Percentiles rank a stretch among this genome's conserved stretches.
Evolutionary conservation across 2,797 vertebrate genomes (phyloP).

Genomic region (Halcyon smyrnensis): DNA sequence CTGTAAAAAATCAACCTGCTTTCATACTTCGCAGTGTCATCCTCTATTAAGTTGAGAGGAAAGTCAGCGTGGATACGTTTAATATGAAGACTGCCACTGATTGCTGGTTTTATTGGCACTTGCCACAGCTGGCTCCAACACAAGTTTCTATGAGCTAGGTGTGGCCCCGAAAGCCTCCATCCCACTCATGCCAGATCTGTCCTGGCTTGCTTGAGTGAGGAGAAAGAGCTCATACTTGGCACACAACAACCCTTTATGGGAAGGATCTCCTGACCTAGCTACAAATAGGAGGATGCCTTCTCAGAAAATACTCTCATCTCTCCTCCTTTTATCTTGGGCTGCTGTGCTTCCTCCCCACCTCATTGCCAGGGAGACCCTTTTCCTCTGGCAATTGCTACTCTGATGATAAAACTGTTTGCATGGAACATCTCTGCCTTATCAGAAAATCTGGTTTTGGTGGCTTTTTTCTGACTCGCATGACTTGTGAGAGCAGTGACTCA

Average conservation of each 20-base stretch:
- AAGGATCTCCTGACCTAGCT: neutral
- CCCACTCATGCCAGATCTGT: slow-evolving; percentile 21
- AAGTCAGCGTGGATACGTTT: neutral
- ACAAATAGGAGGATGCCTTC: neutral
- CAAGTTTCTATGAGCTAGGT: slow-evolving; percentile 63
- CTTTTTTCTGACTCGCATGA: neutral
- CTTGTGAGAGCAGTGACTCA: neutral
- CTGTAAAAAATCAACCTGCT: neutral
- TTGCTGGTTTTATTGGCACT: neutral
- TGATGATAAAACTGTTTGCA: neutral
- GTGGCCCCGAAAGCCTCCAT: neutral
- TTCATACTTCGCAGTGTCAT: neutral
- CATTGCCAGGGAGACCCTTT: neutral
- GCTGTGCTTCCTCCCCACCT: neutral
- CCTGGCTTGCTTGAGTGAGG: neutral
- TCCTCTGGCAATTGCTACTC: neutral
- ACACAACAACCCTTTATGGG: neutral
- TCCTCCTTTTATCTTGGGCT: neutral
- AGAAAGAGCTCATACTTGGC: neutral
- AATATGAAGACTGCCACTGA: neutral
- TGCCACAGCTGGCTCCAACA: neutral
- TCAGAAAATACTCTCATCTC: neutral
- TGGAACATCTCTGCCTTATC: neutral
- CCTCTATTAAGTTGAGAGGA: neutral
- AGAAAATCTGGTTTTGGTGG: neutral